Evolutionary conservation across 2,888 invertebrate species (phyloP), one percentile per base, ranked within the genome.

Genomic region (Patella depressa): DNA sequence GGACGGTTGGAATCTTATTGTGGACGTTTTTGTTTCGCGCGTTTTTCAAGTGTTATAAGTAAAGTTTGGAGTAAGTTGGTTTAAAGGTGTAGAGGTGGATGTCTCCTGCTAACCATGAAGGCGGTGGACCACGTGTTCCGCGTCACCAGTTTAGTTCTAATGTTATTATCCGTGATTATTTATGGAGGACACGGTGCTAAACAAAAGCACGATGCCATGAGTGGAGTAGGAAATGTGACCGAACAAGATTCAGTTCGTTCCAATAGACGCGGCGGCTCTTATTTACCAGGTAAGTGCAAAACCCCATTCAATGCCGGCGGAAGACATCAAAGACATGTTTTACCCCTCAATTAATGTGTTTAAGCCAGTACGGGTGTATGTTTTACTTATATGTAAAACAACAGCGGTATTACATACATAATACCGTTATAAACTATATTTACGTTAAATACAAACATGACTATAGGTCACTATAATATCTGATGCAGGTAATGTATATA

Each of bases 11-110:
- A 65, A 45, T 45, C 45, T 45, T 45, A 9, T 45, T 45, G 65
- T 65, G 24, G 65, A 65, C 65, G 65, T 24, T 65, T 24, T 45
- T 45, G 19, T 65, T 65, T 65, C 65, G 19, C 65, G 65, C 65
- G 65, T 24, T 65, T 65, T 65, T 65, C 65, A 65, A 65, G 65
- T 65, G 65, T 65, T 24, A 65, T 24, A 65, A 65, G 19, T 65
- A 65, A 65, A 65, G 65, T 65, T 65, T 65, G 65, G 65, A 65
- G 24, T 65, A 65, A 65, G 65, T 65, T 65, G 19, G 19, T 19
- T 24, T 24, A 12, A 24, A 24, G 65, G 65, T 65, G 65, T 65
- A 15, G 19, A 65, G 19, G 65, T 65, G 65, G 65, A 65, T 65
- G 65, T 65, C 65, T 65, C 65, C 65, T 65, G 19, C 65, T 65